These are phyloP conservation scores for Leucozona laternaria DNA, from an alignment of 2,888 invertebrate genomes.

Conservation along the genomic window DNA sequence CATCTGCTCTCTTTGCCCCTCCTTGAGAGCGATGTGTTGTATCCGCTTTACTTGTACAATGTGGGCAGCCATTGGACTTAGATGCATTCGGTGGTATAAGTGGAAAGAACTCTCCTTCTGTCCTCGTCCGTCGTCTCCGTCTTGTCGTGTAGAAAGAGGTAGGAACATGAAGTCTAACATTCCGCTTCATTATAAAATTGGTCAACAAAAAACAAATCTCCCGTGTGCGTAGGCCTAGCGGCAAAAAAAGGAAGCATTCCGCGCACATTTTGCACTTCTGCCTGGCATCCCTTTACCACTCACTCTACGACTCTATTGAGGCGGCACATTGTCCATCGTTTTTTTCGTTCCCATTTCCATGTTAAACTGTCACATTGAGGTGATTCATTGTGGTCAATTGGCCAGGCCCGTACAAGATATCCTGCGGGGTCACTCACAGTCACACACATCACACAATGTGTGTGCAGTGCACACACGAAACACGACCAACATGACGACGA, in stretches of 20 bases:
- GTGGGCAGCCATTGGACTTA: slow-evolving; percentile 59
- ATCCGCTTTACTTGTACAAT: slow-evolving; percentile 59
- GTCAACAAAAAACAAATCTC: slow-evolving; percentile 18
- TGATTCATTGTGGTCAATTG: slow-evolving; percentile 73
- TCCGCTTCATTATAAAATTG: slow-evolving; percentile 62
- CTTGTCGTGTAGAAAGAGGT: slow-evolving; percentile 25
- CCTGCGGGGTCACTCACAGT: slow-evolving; percentile 68
- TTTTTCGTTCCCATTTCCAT: slow-evolving; percentile 75
- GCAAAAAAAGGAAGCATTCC: slow-evolving; percentile 45
- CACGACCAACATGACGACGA: slow-evolving; percentile 36
- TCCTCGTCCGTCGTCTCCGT: neutral
- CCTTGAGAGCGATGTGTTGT: slow-evolving; percentile 66
- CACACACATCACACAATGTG: slow-evolving; percentile 29
- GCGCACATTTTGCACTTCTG: slow-evolving; percentile 50
- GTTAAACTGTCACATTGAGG: slow-evolving; percentile 76
- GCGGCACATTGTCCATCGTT: slow-evolving; percentile 61
- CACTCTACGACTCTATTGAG: slow-evolving; percentile 57
- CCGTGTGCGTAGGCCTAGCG: slow-evolving; percentile 65
- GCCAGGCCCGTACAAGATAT: slow-evolving; percentile 56
- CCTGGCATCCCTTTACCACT: slow-evolving; percentile 19
- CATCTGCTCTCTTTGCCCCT: neutral
- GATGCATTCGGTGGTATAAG: slow-evolving; percentile 43
- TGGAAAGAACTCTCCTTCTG: slow-evolving; percentile 57
- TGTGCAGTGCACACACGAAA: slow-evolving; percentile 17
- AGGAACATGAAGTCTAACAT: slow-evolving; percentile 58